Evolutionary conservation across 2,113 vertebrate genomes (phyloP).

Genomic region (Strix aluco): DNA sequence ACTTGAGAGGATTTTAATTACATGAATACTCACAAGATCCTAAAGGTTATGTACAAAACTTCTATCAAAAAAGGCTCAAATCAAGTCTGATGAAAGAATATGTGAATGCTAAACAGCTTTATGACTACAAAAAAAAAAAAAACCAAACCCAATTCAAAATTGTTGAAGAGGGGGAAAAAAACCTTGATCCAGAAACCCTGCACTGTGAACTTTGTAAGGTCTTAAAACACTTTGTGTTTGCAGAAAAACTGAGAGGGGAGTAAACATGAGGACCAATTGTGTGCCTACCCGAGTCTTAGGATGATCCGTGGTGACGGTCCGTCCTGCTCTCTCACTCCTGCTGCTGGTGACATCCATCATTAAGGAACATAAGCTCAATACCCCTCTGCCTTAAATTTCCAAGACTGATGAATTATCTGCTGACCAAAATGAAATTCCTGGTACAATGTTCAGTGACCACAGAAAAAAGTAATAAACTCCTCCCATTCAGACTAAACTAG

Average conservation of each 20-base stretch:
- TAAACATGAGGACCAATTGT: neutral
- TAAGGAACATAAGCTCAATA: neutral
- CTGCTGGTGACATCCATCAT: neutral
- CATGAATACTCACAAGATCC: neutral
- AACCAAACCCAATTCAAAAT: neutral
- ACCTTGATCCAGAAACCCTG: neutral
- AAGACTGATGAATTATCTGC: neutral
- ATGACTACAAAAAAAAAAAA: neutral
- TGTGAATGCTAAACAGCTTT: neutral
- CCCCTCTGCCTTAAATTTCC: neutral
- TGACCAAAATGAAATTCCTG: neutral
- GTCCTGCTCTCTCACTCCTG: neutral
- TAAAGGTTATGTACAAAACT: neutral
- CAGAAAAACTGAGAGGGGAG: neutral
- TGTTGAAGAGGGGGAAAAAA: neutral
- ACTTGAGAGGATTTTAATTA: constrained; percentile 35
- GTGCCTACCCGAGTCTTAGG: neutral
- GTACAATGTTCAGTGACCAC: neutral
- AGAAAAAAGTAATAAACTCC: neutral
- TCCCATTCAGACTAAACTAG: neutral
- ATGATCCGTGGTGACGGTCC: neutral
- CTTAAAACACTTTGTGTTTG: neutral
- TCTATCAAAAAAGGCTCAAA: neutral
- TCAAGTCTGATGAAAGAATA: neutral
- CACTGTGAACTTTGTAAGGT: neutral